Base-by-base conservation (phyloP, 2,888 invertebrate genomes). In the Zaprionus bogoriensis region DNA sequence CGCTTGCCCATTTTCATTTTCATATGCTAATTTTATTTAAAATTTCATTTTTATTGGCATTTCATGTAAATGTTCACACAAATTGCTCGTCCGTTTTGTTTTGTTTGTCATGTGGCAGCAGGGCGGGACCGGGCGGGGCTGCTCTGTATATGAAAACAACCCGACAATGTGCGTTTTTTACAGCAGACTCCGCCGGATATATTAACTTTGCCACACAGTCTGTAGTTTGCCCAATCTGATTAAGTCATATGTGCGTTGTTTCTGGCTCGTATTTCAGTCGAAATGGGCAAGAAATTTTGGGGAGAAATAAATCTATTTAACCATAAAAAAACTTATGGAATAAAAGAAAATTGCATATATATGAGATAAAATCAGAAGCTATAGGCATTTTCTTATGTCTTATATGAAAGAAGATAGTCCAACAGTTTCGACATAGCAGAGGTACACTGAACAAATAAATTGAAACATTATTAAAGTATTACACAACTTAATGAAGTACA, bases 31-130 rank as follows among this genome's bases (percentile, higher is more conserved):
- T 87, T 69, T 67, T 55, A 69, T 62, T 58, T 64, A 77, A 57
- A 67, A 59, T 47, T 59, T 36, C 22, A 51, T 66, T 87, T 83
- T 82, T 74, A 87, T 85, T 53, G 39, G 28, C 55, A 50, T 78
- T 85, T 82, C 62, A 85, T 82, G 87, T 67, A 76, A 85, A 87
- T 85, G 53, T 55, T 2, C 41, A 41, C 22, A 60, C 36, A 38
- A 41, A 25, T 47, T 45, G 53, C 46, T 62, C 39, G 52, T 62
- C 69, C 65, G 36, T 53, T 60, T 61, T 71, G 36, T 47, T 60
- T 60, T 28, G n/a, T 7, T 53, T n/a, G n/a, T 45, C 50, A 39
- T 59, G 47, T 52, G 17, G 6, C 36, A 44, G 44, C 12, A 4
- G 5, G 6, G 14, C 1, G 30, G n/a, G 30, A 6, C n/a, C n/a